These are phyloP conservation scores for Drosophila gaucha DNA, from an alignment of 2,888 invertebrate genomes.

Conservation along the genomic window DNA sequence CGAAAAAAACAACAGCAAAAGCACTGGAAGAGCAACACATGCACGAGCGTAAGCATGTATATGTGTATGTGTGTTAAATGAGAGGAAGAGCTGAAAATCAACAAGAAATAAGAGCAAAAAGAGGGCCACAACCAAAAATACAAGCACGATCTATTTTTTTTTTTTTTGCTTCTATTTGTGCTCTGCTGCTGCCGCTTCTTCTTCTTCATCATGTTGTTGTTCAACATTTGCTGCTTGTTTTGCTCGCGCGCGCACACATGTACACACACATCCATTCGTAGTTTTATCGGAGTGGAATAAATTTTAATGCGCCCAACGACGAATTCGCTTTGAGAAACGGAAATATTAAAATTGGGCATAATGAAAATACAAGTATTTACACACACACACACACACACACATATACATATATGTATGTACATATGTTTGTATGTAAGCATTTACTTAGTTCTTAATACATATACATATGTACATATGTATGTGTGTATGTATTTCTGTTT, in stretches of 20 bases:
- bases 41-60: background rate
- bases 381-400: constrained; percentile 8
- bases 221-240: constrained; percentile 29
- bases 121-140: constrained; percentile 39
- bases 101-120: constrained; percentile 50
- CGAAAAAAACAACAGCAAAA: background rate
- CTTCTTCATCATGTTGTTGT: constrained; percentile 18
- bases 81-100: constrained; percentile 39
- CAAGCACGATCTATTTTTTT: constrained; percentile 62
- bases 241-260: constrained; percentile 17
- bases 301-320: constrained; percentile 61
- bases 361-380: constrained; percentile 44
- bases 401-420: constrained; percentile 1
- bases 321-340: constrained; percentile 57
- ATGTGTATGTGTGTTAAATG: constrained; percentile 12
- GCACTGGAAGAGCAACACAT: constrained; percentile 1
- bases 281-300: constrained; percentile 62
- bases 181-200: constrained; percentile 16
- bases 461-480: no score
- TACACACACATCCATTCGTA: constrained; percentile 6
- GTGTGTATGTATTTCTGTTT: no score
- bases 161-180: constrained; percentile 28
- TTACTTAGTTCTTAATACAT: constrained; percentile 11
- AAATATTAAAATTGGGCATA: constrained; percentile 69
- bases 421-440: constrained; percentile 1